Conservation (phyloP, 2,113 vertebrate species). For the Abramis brama region DNA sequence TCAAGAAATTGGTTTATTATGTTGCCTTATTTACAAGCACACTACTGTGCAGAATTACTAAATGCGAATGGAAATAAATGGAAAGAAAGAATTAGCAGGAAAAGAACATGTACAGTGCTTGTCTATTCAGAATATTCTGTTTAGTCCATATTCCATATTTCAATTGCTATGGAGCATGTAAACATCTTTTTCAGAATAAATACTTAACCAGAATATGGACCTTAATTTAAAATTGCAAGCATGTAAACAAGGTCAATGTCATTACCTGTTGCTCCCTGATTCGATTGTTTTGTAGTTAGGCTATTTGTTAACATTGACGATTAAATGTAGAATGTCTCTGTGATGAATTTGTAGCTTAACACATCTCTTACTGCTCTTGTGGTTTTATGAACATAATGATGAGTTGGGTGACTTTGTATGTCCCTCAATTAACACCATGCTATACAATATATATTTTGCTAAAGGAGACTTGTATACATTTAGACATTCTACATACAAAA, state of each 20-base stretch:
- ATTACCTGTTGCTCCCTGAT: neutral
- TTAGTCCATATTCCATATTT: no score
- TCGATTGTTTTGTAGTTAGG: no score
- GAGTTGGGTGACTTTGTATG: neutral
- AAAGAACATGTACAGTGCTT: neutral
- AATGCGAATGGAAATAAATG: neutral
- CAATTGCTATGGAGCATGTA: no score
- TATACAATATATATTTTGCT: neutral
- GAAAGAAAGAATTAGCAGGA: neutral
- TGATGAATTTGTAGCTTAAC: no score
- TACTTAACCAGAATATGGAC: neutral
- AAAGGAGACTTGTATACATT: neutral
- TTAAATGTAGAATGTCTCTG: neutral
- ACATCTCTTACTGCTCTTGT: neutral
- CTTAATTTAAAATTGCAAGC: neutral
- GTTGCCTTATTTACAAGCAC: slow-evolving; percentile 5
- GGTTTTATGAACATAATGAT: neutral
- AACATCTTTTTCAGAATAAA: neutral
- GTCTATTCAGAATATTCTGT: neutral
- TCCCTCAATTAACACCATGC: neutral
- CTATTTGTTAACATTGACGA: neutral
- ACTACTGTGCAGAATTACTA: neutral
- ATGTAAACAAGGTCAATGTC: neutral
- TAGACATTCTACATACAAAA: no score
- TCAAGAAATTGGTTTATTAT: neutral